phyloP scores from a whole-genome alignment of 2,888 invertebrate species.

The Agrochola circellaris region DNA sequence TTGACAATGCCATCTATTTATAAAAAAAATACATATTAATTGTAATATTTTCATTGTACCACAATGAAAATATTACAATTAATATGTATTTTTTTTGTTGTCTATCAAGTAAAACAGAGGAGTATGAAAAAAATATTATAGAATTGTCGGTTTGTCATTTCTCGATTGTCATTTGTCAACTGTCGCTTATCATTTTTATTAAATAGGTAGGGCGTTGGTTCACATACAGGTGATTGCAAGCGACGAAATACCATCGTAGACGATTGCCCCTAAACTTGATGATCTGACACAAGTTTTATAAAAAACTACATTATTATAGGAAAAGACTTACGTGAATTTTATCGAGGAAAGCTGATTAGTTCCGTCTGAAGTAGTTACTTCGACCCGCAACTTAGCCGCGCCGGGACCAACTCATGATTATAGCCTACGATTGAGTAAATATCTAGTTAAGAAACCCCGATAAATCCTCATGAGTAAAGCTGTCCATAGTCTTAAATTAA shows the following conservation, averaged over 20 bases:
- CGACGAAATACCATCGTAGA: neutral
- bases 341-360: conserved; percentile 45
- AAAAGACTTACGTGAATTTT: conserved; percentile 38
- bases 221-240: neutral
- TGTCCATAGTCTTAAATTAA: conserved; percentile 42
- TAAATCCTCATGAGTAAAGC: conserved; percentile 50
- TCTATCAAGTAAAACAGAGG: no score
- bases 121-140: no score
- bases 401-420: conserved; percentile 48
- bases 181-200: neutral
- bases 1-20: neutral
- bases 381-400: conserved; percentile 36
- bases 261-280: neutral
- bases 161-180: neutral
- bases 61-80: no score
- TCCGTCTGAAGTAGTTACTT: conserved; percentile 37
- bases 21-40: neutral
- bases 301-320: neutral
- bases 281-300: neutral
- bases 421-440: conserved; percentile 42
- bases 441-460: conserved; percentile 48
- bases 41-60: neutral
- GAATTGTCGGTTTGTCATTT: no score
- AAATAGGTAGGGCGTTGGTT: neutral
- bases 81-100: no score